Conservation (phyloP, 2,113 vertebrate genomes). For the Pseudolaguvia tuberculata region DNA sequence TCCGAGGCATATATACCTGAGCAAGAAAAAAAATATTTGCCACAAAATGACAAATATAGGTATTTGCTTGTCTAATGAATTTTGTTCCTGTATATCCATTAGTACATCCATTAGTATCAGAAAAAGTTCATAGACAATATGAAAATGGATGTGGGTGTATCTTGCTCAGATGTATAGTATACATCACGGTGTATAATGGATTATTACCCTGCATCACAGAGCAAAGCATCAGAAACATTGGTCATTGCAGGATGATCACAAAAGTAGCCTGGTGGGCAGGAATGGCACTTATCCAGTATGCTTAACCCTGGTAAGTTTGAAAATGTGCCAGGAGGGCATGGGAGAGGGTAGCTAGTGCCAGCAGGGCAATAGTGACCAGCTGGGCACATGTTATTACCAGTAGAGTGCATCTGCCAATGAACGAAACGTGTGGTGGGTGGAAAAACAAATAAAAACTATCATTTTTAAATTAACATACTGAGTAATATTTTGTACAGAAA, state of each 20-base stretch:
- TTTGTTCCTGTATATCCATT: too few relatives aligned
- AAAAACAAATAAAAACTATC: neutral
- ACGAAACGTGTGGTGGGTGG: constrained; percentile 10
- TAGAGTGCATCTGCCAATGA: constrained; percentile 66
- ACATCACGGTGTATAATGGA: neutral
- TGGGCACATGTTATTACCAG: constrained; percentile 77
- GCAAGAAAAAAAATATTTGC: neutral
- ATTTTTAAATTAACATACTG: neutral
- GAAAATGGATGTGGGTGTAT: constrained; percentile 33
- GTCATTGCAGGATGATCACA: constrained; percentile 74
- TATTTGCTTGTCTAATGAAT: too few relatives aligned
- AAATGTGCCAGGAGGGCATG: constrained; percentile 77
- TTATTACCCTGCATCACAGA: constrained; percentile 77
- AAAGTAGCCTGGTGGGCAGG: constrained; percentile 75
- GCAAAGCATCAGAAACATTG: constrained; percentile 59
- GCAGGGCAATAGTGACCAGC: constrained; percentile 80
- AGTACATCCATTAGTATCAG: constrained; percentile 34
- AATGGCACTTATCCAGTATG: constrained; percentile 69
- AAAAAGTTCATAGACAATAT: constrained; percentile 6
- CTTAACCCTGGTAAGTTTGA: constrained; percentile 70
- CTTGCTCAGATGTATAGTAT: constrained; percentile 2
- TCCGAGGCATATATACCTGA: constrained; percentile 79
- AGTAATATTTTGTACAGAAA: neutral
- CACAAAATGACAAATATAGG: too few relatives aligned
- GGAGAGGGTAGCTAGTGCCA: constrained; percentile 71